A percentile compares a stretch with the other conserved stretches of the same genome.
Evolutionary conservation across 2,113 vertebrate species (phyloP).

Genomic region (Syngnathoides biaculeatus): DNA sequence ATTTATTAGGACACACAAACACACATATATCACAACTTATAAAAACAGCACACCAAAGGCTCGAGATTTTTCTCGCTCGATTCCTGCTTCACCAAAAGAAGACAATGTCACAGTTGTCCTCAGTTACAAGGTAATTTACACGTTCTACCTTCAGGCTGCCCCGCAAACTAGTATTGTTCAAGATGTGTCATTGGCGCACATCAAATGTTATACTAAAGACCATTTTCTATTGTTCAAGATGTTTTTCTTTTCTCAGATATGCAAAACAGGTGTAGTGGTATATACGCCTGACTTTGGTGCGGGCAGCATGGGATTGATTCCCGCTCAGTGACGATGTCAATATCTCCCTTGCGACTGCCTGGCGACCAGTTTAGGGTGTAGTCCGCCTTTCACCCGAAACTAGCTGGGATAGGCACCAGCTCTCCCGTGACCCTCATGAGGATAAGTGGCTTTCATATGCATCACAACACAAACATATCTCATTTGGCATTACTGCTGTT

Average conservation of each 20-base stretch:
- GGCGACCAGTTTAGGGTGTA: no score
- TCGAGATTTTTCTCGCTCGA: conserved; percentile 11
- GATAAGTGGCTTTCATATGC: no score
- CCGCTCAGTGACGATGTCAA: no score
- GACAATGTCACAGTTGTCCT: conserved; percentile 56
- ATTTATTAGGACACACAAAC: no score
- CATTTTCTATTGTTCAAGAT: neutral
- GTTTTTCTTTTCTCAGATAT: conserved; percentile 36
- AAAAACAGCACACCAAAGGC: conserved; percentile 29
- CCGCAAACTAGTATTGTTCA: conserved; percentile 60
- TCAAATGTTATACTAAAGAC: conserved; percentile 24
- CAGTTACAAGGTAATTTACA: conserved; percentile 59
- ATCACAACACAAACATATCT: conserved; percentile 50
- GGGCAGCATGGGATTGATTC: no score
- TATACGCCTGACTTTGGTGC: no score
- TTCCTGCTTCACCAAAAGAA: conserved; percentile 40
- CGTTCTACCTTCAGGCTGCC: conserved; percentile 45
- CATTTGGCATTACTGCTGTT: conserved; percentile 65
- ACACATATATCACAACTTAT: conserved; percentile 1
- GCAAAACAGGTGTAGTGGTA: no score
- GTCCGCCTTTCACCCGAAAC: no score
- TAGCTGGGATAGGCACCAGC: no score
- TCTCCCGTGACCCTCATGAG: no score
- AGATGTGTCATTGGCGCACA: conserved; percentile 48
- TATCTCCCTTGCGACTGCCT: no score